A percentile compares a stretch with the other conserved stretches of the same genome.
These are phyloP conservation scores for Acanthornis magna DNA, from an alignment of 2,797 vertebrate species.

Conservation along the genomic window DNA sequence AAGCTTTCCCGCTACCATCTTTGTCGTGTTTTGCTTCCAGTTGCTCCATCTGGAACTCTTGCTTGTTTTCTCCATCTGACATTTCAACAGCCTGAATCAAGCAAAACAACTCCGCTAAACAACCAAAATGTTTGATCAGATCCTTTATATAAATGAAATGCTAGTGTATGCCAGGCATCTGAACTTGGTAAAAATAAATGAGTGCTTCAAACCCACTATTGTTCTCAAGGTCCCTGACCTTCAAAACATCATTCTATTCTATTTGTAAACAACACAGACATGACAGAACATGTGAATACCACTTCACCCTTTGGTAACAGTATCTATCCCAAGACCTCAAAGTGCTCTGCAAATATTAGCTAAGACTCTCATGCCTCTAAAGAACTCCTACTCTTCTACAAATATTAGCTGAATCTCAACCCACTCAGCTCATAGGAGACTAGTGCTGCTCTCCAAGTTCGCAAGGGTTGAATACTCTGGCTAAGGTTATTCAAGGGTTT, in stretches of 20 bases:
- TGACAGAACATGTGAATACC: conserved; percentile 50
- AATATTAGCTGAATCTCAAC: conserved; percentile 40
- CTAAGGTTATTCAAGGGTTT: background rate
- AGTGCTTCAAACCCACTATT: conserved; percentile 64
- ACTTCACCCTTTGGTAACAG: conserved; percentile 54
- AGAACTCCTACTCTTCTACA: conserved; percentile 34
- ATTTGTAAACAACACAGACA: conserved; percentile 66
- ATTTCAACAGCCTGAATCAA: conserved; percentile 64
- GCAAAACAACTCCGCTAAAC: conserved; percentile 53
- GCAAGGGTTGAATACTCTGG: background rate
- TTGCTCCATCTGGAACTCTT: conserved; percentile 63
- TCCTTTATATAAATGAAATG: conserved; percentile 62
- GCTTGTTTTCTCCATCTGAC: conserved; percentile 49
- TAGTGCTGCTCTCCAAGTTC: background rate
- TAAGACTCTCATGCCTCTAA: conserved; percentile 8
- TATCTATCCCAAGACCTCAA: conserved; percentile 33
- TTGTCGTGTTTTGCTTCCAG: conserved; percentile 25
- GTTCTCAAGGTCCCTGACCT: conserved; percentile 66
- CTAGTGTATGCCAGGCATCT: conserved; percentile 63
- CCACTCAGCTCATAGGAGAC: background rate
- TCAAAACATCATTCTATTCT: conserved; percentile 65
- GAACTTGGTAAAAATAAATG: conserved; percentile 67
- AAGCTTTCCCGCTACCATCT: background rate
- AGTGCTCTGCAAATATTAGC: conserved; percentile 53
- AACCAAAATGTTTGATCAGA: conserved; percentile 58